Conservation (phyloP, 2,797 vertebrate genomes). For the Sebastes oblongus region DNA sequence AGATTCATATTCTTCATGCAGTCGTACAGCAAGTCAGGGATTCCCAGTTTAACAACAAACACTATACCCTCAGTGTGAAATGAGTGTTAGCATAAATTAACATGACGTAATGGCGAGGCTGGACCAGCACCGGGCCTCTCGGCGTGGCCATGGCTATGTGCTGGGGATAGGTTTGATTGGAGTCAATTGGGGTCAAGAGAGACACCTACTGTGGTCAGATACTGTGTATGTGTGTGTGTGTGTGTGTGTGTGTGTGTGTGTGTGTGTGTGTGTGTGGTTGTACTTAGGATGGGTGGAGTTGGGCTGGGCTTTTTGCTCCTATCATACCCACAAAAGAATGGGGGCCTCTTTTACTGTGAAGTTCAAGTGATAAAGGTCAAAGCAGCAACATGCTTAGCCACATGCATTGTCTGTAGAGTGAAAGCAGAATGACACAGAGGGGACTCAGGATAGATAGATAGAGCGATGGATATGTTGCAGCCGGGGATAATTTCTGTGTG, state of each 20-base stretch:
- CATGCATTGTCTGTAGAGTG: neutral
- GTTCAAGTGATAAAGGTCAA: conserved; percentile 35
- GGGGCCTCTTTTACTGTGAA: conserved; percentile 26
- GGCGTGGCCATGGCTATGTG: conserved; percentile 29
- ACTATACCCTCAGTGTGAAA: neutral
- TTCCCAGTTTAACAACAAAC: conserved; percentile 21
- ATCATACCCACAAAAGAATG: conserved; percentile 47
- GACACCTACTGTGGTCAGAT: conserved; percentile 39
- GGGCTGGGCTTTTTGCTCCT: conserved; percentile 44
- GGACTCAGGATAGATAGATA: neutral
- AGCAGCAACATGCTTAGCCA: neutral
- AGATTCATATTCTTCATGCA: neutral
- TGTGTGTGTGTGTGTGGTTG: conserved; percentile 20
- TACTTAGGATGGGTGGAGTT: conserved; percentile 63
- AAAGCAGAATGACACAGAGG: neutral
- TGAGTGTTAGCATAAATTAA: neutral
- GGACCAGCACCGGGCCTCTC: neutral
- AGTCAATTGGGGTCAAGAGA: conserved; percentile 42
- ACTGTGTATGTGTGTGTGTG: conserved; percentile 8
- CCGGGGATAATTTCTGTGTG: neutral
- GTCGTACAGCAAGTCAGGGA: neutral
- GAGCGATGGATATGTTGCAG: neutral
- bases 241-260: neutral
- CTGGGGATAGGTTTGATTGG: conserved; percentile 22
- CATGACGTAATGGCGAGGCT: neutral